Base-by-base conservation (phyloP, 1,140 invertebrate species). In the Schlechtendalia chinensis region DNA sequence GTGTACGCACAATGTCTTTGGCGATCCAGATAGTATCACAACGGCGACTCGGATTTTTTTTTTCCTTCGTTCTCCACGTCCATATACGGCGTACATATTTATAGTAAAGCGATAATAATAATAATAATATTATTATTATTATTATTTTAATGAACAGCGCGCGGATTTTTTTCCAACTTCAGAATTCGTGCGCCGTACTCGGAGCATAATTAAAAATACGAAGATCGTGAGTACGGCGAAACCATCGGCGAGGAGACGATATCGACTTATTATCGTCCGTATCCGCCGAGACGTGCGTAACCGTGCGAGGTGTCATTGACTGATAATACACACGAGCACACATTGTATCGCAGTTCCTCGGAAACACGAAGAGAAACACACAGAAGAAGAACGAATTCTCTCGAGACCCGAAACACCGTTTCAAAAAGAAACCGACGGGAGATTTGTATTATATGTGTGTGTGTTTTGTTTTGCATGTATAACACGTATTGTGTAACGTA, bases 381-480 rank as follows among this genome's bases (percentile, higher is more conserved):
- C 3, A 75, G 54, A 58, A n/a, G 17, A 56, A 74, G 72, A 75
- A 45, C n/a, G 22, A 75, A 75, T 75, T 59, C 54, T 75, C 54
- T n/a, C 47, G 14, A 58, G 29, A 75, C 50, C 39, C 75, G 39
- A 61, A 59, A 61, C 45, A 14, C 72, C 19, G 53, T 58, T 59
- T 58, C 56, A 58, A 50, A 69, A 59, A 22, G 75, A 79, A 63
- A 79, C 75, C 75, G 58, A 79, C 75, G 75, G 75, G 75, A 79
- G 75, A 79, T 79, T 50, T 61, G 75, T 79, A 79, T 79, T 79
- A 61, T 61, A 59, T 72, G 17, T 63, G 61, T 63, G 61, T 47
- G 58, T 79, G 45, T 79, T 61, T 77, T 77, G 72, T 77, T 79
- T 61, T 45, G 75, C 75, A 61, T 63, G 75, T 45, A 63, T 79